A percentile compares a stretch with the other conserved stretches of the same genome.
Evolutionary conservation across 2,888 invertebrate species (phyloP).

Genomic region (Campopleginae sp.): DNA sequence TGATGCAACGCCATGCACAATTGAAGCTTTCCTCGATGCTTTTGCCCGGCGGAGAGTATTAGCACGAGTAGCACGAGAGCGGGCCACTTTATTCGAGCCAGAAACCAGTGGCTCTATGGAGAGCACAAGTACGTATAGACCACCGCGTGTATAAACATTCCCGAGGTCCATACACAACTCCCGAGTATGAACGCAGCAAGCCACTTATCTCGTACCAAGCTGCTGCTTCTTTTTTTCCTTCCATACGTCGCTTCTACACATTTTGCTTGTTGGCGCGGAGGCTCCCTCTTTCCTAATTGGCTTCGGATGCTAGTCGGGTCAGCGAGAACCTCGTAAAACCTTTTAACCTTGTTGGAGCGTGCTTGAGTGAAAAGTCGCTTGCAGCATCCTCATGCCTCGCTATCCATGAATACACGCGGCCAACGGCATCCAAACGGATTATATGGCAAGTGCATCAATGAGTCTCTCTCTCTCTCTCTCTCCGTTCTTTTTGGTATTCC

Average conservation of each 20-base stretch:
- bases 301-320: conserved; percentile 49
- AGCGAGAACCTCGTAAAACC: conserved; percentile 60
- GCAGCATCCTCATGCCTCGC: conserved; percentile 22
- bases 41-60: conserved; percentile 27
- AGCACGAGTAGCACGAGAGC: not conserved
- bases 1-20: conserved; percentile 46
- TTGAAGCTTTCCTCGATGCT: conserved; percentile 33
- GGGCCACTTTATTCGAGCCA: conserved; percentile 41
- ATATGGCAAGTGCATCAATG: conserved; percentile 23
- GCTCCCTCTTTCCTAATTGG: conserved; percentile 56
- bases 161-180: conserved; percentile 34
- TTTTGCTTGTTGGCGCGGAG: not conserved
- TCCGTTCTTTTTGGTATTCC: not conserved
- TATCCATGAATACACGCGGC: conserved; percentile 29
- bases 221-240: conserved; percentile 39
- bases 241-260: not conserved
- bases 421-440: conserved; percentile 54
- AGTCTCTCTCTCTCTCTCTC: not conserved
- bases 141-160: conserved; percentile 31
- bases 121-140: conserved; percentile 32
- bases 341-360: conserved; percentile 58
- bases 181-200: conserved; percentile 53
- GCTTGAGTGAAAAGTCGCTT: conserved; percentile 50
- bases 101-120: conserved; percentile 36
- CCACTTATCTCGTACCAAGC: conserved; percentile 55